Evolutionary conservation across 2,888 invertebrate species (phyloP).

Genomic region (Colletes collaris): DNA sequence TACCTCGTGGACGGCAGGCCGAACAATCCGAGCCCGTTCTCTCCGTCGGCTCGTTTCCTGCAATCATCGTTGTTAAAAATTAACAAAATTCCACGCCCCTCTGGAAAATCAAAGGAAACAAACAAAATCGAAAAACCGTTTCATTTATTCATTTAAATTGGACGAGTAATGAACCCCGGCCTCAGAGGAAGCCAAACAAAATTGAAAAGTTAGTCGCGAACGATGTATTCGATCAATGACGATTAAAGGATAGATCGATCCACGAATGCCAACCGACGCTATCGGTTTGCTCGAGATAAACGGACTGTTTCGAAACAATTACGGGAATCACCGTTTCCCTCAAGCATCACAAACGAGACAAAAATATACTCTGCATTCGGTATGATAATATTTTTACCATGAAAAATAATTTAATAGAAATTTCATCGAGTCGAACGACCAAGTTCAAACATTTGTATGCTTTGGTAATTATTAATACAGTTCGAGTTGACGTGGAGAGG

Average conservation of each 20-base stretch:
- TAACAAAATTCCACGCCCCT: constrained; percentile 42
- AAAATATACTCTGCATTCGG: too few relatives aligned
- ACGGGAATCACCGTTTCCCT: too few relatives aligned
- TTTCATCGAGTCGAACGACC: too few relatives aligned
- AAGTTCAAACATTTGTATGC: too few relatives aligned
- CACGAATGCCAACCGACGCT: not conserved
- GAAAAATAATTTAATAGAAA: too few relatives aligned
- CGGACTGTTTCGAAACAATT: too few relatives aligned
- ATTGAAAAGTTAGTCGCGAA: constrained; percentile 36
- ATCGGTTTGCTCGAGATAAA: too few relatives aligned
- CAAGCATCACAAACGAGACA: too few relatives aligned
- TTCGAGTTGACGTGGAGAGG: too few relatives aligned
- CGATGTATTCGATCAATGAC: not conserved
- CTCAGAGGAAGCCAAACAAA: constrained; percentile 2
- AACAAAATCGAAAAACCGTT: constrained; percentile 54
- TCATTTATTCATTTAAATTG: constrained; percentile 55
- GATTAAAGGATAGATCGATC: constrained; percentile 16
- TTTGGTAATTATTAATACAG: too few relatives aligned
- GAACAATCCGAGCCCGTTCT: constrained; percentile 76
- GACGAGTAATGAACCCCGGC: constrained; percentile 30
- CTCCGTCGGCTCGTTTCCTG: constrained; percentile 71
- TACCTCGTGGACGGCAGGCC: constrained; percentile 77
- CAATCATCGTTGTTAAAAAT: constrained; percentile 64
- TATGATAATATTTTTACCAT: too few relatives aligned
- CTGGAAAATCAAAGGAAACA: constrained; percentile 45